Conservation (phyloP, 1,140 invertebrate genomes). For the Drosophila persimilis region DNA sequence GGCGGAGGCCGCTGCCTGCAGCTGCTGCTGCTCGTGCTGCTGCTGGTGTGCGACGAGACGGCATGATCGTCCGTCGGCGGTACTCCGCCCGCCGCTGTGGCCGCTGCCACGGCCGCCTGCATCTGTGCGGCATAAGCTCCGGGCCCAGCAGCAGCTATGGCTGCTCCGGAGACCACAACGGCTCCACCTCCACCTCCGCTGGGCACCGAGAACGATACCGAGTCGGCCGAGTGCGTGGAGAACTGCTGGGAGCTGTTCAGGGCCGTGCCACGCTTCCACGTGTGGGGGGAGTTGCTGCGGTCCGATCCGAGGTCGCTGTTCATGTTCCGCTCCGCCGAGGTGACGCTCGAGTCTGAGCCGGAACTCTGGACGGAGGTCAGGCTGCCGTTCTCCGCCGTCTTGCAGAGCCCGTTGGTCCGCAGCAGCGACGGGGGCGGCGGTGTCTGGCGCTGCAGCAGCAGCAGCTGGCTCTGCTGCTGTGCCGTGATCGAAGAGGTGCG, state of each 20-base stretch:
- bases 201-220: conserved; percentile 29
- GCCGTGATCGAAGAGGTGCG: conserved; percentile 89
- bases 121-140: conserved; percentile 53
- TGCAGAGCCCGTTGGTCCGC: conserved; percentile 86
- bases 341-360: conserved; percentile 86
- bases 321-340: conserved; percentile 83
- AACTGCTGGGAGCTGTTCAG: conserved; percentile 80
- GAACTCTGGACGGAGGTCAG: conserved; percentile 90
- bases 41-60: conserved; percentile 80
- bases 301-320: conserved; percentile 83
- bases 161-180: no score
- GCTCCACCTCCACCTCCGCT: conserved; percentile 15
- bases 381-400: conserved; percentile 89
- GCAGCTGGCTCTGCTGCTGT: conserved; percentile 84
- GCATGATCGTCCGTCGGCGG: conserved; percentile 73
- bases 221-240: conserved; percentile 70
- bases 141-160: conserved; percentile 24
- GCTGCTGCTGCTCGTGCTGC: conserved; percentile 77
- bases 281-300: conserved; percentile 82
- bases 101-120: conserved; percentile 62
- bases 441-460: conserved; percentile 74
- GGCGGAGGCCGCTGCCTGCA: conserved; percentile 52
- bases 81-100: conserved; percentile 51
- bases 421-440: conserved; percentile 73
- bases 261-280: conserved; percentile 79